Conservation (phyloP, 1,140 invertebrate species). For the Pseudoatta argentina region DNA sequence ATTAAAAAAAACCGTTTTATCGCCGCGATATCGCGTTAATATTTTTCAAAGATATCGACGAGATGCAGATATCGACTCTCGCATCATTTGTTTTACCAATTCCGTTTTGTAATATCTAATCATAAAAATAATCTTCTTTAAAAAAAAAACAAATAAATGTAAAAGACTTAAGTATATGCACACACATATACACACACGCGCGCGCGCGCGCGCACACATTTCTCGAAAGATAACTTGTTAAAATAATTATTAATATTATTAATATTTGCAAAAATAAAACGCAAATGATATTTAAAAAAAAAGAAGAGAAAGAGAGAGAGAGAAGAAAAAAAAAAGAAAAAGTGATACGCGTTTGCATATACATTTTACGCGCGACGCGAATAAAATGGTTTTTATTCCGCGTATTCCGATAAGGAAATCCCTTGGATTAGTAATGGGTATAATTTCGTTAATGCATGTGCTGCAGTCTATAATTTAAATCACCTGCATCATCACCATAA, state of each 20-base stretch:
- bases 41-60: neutral
- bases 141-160: too few species aligned
- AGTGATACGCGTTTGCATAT: neutral
- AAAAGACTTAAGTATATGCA: too few species aligned
- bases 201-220: too few species aligned
- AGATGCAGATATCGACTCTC: neutral
- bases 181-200: too few species aligned
- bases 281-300: too few species aligned
- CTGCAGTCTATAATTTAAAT: constrained; percentile 47
- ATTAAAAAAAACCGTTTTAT: constrained; percentile 70
- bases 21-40: neutral
- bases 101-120: neutral
- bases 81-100: neutral
- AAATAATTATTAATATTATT: too few species aligned
- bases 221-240: too few species aligned
- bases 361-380: neutral
- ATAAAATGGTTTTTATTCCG: neutral
- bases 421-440: neutral
- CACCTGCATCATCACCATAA: constrained; percentile 27
- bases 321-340: too few species aligned
- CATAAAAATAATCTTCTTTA: too few species aligned
- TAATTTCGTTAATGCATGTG: constrained; percentile 35
- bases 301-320: too few species aligned
- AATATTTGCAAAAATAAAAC: too few species aligned
- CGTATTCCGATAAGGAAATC: neutral